Conservation (phyloP, 2,113 vertebrate species). For the Eulacestoma nigropectus region DNA sequence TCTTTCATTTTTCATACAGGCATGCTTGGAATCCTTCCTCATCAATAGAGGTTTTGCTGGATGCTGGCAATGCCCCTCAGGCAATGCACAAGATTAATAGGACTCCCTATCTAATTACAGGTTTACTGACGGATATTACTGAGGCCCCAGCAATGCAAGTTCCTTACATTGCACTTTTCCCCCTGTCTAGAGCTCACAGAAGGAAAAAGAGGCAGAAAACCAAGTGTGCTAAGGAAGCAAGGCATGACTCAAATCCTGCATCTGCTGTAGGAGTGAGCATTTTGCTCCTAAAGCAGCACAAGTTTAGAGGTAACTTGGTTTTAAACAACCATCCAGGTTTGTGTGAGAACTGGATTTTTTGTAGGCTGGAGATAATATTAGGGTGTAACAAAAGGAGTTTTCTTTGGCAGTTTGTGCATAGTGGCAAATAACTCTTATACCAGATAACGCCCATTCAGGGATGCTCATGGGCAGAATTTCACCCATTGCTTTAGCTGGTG, state of each 20-base stretch:
- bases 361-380: conserved; percentile 55
- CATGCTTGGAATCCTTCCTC: conserved; percentile 65
- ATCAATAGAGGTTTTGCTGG: conserved; percentile 69
- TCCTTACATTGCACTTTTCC: conserved; percentile 63
- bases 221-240: not conserved
- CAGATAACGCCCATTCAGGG: not conserved
- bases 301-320: conserved; percentile 26
- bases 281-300: conserved; percentile 9
- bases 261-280: conserved; percentile 9
- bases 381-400: conserved; percentile 69
- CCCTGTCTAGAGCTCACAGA: conserved; percentile 39
- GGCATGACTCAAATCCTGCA: conserved; percentile 7
- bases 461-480: not conserved
- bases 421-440: not conserved
- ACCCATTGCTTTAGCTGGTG: not conserved
- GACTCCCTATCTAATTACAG: conserved; percentile 82
- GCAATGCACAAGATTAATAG: conserved; percentile 72
- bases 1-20: conserved; percentile 56
- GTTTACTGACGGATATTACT: conserved; percentile 79
- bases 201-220: not conserved
- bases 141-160: conserved; percentile 66
- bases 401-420: conserved; percentile 59
- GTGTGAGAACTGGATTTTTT: not conserved
- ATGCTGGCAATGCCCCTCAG: conserved; percentile 59
- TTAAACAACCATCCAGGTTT: conserved; percentile 19